phyloP scores from a whole-genome alignment of 2,797 vertebrate species.

The Gephyroberyx darwinii region DNA sequence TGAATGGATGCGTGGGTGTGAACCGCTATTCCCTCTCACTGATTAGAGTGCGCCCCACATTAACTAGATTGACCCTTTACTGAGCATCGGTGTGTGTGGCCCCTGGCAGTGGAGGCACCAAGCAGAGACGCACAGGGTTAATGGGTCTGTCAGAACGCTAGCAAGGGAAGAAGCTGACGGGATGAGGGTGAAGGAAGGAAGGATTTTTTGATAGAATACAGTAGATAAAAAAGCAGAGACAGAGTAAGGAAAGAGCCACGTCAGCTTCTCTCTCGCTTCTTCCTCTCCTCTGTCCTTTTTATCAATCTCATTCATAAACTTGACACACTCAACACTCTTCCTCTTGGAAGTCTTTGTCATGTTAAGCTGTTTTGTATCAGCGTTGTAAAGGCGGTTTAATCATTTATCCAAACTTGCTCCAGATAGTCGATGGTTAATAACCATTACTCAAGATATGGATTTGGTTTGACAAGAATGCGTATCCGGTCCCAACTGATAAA shows the following conservation, averaged over 20 bases:
- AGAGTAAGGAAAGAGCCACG: background rate
- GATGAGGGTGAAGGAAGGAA: background rate
- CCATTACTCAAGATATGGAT: background rate
- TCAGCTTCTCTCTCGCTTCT: background rate
- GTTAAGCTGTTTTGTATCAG: background rate
- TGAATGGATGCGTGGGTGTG: background rate
- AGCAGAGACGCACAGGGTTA: constrained; percentile 44
- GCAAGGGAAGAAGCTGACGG: constrained; percentile 5
- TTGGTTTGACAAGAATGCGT: background rate
- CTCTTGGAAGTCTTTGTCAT: background rate
- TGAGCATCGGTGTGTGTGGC: background rate
- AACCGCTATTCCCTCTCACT: background rate
- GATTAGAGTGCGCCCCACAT: background rate
- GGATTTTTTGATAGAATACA: background rate
- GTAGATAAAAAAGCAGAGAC: background rate
- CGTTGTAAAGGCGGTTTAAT: background rate
- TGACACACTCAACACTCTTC: background rate
- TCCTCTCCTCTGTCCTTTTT: background rate
- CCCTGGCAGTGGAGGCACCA: constrained; percentile 4
- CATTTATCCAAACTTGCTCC: background rate
- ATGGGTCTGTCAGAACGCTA: constrained; percentile 48
- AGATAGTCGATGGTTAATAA: background rate
- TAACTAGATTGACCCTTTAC: constrained; percentile 9
- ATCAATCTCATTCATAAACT: background rate
- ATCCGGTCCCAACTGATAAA: background rate